Evolutionary conservation across 2,797 vertebrate species (phyloP).

Genomic region (Rhabdophis nuchalis): DNA sequence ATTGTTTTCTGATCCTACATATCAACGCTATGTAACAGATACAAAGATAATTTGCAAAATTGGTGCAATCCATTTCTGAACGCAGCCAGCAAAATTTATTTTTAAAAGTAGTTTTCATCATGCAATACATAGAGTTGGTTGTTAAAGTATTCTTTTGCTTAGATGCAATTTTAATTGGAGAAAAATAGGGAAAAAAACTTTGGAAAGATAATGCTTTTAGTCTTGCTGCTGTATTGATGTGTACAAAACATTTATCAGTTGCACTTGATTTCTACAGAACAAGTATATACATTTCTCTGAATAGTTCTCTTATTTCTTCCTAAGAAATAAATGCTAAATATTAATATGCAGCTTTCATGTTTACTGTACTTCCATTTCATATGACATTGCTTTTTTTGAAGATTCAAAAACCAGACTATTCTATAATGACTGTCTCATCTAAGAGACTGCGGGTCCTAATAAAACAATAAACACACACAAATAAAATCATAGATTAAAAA

Average conservation of each 20-base stretch:
- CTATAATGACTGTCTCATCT: not conserved
- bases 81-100: not conserved
- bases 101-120: not conserved
- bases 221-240: not conserved
- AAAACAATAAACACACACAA: not conserved
- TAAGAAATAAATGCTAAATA: not conserved
- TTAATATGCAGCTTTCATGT: not conserved
- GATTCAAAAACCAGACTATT: not conserved
- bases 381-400: not conserved
- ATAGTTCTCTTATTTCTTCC: not conserved
- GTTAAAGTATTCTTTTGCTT: not conserved
- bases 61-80: not conserved
- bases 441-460: not conserved
- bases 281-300: not conserved
- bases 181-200: not conserved
- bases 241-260: not conserved
- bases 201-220: not conserved
- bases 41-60: not conserved
- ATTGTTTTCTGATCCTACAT: not conserved
- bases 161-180: not conserved
- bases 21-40: not conserved
- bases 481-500: not conserved
- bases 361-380: not conserved
- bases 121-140: not conserved
- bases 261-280: not conserved